Percentiles rank a stretch among this genome's conserved stretches.
Conservation (phyloP, 1,140 invertebrate species). For the Notospermus geniculatus region DNA sequence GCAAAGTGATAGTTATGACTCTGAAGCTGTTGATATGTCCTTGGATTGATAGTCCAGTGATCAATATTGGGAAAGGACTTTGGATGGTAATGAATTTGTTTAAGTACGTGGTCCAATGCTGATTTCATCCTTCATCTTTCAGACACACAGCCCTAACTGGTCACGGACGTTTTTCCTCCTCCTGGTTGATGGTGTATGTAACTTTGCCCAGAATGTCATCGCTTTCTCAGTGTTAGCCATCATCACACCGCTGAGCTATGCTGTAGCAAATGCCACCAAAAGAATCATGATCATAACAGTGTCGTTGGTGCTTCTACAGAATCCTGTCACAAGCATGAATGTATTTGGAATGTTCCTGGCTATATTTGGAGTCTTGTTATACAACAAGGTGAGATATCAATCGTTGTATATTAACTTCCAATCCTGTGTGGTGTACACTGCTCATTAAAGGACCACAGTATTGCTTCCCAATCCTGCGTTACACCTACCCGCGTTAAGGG, state of each 20-base stretch:
- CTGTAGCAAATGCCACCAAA: constrained; percentile 94
- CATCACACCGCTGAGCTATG: constrained; percentile 89
- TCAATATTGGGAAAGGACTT: neutral
- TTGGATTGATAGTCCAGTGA: constrained; percentile 16
- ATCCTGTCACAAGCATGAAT: constrained; percentile 87
- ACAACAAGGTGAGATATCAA: constrained; percentile 65
- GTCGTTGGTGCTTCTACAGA: constrained; percentile 83
- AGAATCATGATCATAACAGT: constrained; percentile 88
- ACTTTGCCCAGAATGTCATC: constrained; percentile 92
- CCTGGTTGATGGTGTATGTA: constrained; percentile 80
- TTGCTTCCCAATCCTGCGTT: too few species aligned
- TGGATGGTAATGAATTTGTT: neutral
- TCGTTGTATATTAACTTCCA: constrained; percentile 14
- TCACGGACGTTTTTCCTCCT: constrained; percentile 61
- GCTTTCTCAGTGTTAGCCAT: constrained; percentile 85
- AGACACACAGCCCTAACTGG: constrained; percentile 45
- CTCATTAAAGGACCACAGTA: neutral
- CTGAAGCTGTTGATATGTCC: too few species aligned
- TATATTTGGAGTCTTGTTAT: constrained; percentile 83
- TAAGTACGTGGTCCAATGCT: neutral
- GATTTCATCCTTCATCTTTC: constrained; percentile 17
- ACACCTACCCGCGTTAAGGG: too few species aligned
- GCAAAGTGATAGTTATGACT: too few species aligned
- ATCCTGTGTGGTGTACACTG: constrained; percentile 6
- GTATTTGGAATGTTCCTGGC: constrained; percentile 88